Base-by-base conservation (phyloP, 2,797 vertebrate species). In the Notolepis coatsorum region DNA sequence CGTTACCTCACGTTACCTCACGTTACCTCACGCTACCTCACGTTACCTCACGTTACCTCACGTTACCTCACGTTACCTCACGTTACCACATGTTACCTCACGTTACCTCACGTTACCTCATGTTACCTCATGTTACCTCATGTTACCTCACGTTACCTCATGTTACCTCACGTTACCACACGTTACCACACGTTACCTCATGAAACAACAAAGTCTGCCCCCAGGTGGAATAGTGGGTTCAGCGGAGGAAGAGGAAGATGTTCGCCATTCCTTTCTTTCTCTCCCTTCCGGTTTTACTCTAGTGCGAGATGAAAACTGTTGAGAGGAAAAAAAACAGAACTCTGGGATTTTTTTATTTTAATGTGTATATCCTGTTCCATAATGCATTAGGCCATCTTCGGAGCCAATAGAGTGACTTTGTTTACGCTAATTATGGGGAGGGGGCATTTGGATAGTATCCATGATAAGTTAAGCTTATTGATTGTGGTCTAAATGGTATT, bases 161-260 rank as follows among this genome's bases (percentile, higher is more conserved):
- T n/a, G n/a, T n/a, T n/a, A n/a, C n/a, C n/a, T n/a, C n/a, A n/a
- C n/a, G n/a, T n/a, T n/a, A n/a, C n/a, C n/a, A n/a, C n/a, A n/a
- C n/a, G n/a, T n/a, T n/a, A n/a, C n/a, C n/a, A n/a, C n/a, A n/a
- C n/a, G n/a, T n/a, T n/a, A n/a, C n/a, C n/a, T n/a, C n/a, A 53
- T 24, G 21, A 21, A 42, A 65, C 67, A 73, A 67, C 78, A 71
- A 67, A 80, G 65, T 57, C 49, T 12, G 6, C 37, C 69, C 53
- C 38, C 5, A 0, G 53, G 71, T 10, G 1, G 51, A 20, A 43
- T 46, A 12, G 58, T 9, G 10, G 20, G 50, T 38, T 23, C n/a
- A 25, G 7, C 12, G 7, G 20, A 37, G 38, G 33, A 71, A 73
- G 21, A 68, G 27, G 18, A 54, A 69, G 56, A 74, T 41, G 6